phyloP scores from a whole-genome alignment of 2,797 vertebrate genomes.

The Hafferia zeledoni region DNA sequence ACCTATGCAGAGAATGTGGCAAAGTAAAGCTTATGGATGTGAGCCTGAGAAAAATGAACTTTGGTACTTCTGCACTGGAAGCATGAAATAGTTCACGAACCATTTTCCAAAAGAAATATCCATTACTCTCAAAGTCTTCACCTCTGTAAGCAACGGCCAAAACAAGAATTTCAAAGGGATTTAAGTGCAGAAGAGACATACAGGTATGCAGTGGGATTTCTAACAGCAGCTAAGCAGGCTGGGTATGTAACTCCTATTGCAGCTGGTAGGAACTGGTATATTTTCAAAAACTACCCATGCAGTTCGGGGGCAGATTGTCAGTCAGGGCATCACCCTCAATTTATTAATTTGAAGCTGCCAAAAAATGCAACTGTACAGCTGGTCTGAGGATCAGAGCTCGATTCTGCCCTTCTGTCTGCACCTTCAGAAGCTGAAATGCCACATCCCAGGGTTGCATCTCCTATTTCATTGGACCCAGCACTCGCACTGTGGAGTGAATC shows the following conservation, averaged over 20 bases:
- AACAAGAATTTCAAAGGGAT: neutral
- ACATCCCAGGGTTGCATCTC: neutral
- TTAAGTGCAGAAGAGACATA: neutral
- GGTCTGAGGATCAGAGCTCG: neutral
- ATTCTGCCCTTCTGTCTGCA: neutral
- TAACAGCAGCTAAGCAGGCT: neutral
- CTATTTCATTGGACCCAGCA: neutral
- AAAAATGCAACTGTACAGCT: neutral
- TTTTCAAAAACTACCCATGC: neutral
- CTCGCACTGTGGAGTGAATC: neutral
- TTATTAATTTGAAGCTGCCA: neutral
- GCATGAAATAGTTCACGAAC: neutral
- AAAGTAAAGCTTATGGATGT: neutral
- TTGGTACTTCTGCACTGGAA: neutral
- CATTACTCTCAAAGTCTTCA: neutral
- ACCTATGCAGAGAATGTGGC: neutral
- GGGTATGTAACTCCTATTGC: neutral
- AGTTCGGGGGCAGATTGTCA: neutral
- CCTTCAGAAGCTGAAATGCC: constrained; percentile 11
- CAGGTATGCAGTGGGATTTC: neutral
- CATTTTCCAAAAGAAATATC: neutral
- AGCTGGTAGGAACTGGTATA: neutral
- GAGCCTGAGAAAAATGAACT: neutral
- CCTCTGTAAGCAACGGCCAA: neutral
- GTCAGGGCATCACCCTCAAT: neutral